phyloP scores from a whole-genome alignment of 1,140 invertebrate species.

The Dinothrombium tinctorium region DNA sequence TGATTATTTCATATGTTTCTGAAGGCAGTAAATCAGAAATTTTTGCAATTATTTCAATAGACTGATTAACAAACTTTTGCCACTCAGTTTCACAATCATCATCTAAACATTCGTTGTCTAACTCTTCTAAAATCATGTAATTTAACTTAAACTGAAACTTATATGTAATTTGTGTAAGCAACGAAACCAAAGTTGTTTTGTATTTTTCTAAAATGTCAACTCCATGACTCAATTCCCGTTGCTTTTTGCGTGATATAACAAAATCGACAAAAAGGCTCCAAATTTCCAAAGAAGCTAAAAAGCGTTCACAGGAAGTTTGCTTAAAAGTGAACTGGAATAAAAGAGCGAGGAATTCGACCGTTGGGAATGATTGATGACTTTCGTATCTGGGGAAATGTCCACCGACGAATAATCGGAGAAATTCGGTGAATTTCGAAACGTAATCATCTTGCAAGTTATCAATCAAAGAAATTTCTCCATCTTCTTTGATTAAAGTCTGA shows the following conservation, averaged over 20 bases:
- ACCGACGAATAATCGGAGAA: conserved; percentile 56
- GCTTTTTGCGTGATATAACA: no score
- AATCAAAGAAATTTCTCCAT: background rate
- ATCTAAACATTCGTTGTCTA: conserved; percentile 55
- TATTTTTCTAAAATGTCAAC: conserved; percentile 28
- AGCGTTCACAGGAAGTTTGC: conserved; percentile 41
- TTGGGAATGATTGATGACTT: conserved; percentile 44
- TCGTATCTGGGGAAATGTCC: conserved; percentile 64
- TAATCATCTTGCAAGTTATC: conserved; percentile 24
- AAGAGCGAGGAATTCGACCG: conserved; percentile 47
- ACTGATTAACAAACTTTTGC: conserved; percentile 58
- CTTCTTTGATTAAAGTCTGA: conserved; percentile 4
- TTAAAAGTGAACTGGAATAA: conserved; percentile 66
- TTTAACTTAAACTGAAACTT: conserved; percentile 60
- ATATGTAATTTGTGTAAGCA: conserved; percentile 47
- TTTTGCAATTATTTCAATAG: conserved; percentile 57
- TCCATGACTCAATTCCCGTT: background rate
- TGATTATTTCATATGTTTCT: conserved; percentile 45
- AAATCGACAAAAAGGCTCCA: conserved; percentile 60
- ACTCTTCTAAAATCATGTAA: conserved; percentile 41
- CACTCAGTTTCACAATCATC: conserved; percentile 71
- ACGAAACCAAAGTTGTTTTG: conserved; percentile 41
- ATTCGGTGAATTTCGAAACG: conserved; percentile 69
- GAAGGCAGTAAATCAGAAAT: conserved; percentile 49
- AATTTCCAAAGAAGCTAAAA: conserved; percentile 52